phyloP scores from a whole-genome alignment of 2,797 vertebrate genomes.

The Bovichtus diacanthus region DNA sequence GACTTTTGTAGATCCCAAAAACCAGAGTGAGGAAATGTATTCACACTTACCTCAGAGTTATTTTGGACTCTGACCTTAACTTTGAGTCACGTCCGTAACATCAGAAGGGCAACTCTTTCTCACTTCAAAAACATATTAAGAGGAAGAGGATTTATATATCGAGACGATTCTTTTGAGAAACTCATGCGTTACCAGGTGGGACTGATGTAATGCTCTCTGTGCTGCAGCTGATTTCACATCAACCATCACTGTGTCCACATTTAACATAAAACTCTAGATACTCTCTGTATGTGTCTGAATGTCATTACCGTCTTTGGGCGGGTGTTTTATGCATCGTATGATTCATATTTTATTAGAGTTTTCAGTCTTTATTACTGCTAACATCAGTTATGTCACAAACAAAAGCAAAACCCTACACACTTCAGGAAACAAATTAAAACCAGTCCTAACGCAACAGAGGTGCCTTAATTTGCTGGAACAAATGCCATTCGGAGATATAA shows the following conservation, averaged over 20 bases:
- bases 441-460: background rate
- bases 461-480: background rate
- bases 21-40: background rate
- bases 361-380: background rate
- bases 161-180: background rate
- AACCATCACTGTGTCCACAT: background rate
- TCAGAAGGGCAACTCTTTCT: conserved; percentile 6
- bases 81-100: conserved; percentile 20
- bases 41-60: conserved; percentile 8
- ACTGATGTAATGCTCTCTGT: background rate
- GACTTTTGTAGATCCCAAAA: background rate
- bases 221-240: background rate
- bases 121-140: background rate
- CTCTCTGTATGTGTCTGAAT: background rate
- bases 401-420: background rate
- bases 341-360: too few species aligned
- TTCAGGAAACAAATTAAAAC: background rate
- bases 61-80: conserved; percentile 38
- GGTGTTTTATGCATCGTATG: background rate
- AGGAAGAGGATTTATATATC: background rate
- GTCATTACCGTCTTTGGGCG: background rate
- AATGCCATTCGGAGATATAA: background rate
- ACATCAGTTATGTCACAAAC: background rate
- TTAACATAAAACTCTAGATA: background rate
- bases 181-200: background rate